Percentiles rank a stretch among this genome's conserved stretches.
These are phyloP conservation scores for Serrognathus titanus DNA, from an alignment of 2,888 invertebrate species.

Conservation along the genomic window DNA sequence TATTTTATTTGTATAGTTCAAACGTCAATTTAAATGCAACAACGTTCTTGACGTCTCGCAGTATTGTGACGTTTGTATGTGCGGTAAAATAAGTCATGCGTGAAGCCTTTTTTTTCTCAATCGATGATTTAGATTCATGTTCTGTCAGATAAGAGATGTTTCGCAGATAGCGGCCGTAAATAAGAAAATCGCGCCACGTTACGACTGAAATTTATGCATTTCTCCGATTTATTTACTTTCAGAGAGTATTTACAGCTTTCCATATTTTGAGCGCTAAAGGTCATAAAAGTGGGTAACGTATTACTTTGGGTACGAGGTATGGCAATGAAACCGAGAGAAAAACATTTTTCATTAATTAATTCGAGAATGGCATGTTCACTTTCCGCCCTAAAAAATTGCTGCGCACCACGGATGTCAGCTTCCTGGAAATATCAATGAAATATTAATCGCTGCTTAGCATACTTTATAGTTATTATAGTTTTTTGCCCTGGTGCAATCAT, in stretches of 20 bases:
- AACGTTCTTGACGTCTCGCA: too few relatives aligned
- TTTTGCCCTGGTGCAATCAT: not conserved
- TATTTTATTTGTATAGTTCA: too few relatives aligned
- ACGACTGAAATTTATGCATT: not conserved
- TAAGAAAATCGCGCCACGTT: not conserved
- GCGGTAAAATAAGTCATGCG: not conserved
- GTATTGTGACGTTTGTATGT: not conserved
- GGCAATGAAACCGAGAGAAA: too few relatives aligned
- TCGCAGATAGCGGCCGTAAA: not conserved
- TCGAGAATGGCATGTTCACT: too few relatives aligned
- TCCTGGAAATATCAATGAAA: not conserved
- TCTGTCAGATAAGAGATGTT: conserved; percentile 1
- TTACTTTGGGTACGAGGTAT: too few relatives aligned
- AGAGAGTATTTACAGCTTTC: not conserved
- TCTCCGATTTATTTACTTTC: not conserved
- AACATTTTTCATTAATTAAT: too few relatives aligned
- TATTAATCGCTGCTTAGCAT: not conserved
- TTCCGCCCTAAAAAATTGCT: not conserved
- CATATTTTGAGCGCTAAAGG: not conserved
- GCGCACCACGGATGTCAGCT: not conserved
- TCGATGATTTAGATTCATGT: not conserved
- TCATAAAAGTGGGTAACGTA: too few relatives aligned
- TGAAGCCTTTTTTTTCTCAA: not conserved
- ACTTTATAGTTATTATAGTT: not conserved
- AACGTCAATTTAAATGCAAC: too few relatives aligned